These are phyloP conservation scores for Plecotus auritus DNA, from an alignment of 2,113 vertebrate species.

Conservation along the genomic window DNA sequence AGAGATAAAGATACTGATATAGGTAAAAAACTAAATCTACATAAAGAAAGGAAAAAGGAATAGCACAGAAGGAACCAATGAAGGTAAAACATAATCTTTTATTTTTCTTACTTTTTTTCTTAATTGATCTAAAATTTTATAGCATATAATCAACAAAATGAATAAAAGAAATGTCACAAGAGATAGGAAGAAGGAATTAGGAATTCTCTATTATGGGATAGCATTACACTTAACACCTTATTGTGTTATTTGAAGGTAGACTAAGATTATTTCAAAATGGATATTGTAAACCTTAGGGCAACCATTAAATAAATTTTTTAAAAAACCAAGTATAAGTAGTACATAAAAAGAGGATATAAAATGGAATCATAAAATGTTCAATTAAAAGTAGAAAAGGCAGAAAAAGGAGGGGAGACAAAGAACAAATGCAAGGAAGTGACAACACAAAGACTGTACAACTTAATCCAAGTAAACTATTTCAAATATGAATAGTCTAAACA, in stretches of 20 bases:
- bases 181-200: neutral
- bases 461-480: neutral
- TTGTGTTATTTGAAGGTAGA: neutral
- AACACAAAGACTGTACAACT: neutral
- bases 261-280: neutral
- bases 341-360: neutral
- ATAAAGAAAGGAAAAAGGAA: neutral
- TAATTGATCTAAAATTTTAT: neutral
- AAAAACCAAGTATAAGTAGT: neutral
- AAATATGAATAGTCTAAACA: neutral
- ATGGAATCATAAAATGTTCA: neutral
- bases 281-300: neutral
- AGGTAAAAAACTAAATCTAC: neutral
- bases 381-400: slow-evolving; percentile 7
- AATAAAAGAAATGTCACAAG: neutral
- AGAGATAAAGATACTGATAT: neutral
- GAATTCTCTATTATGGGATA: neutral
- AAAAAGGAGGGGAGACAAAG: neutral
- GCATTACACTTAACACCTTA: neutral
- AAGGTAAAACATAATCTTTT: neutral
- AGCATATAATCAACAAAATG: neutral
- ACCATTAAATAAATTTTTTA: neutral
- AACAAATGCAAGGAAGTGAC: neutral
- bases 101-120: neutral
- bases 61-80: neutral